Base-by-base conservation (phyloP, 2,113 vertebrate species). In the Rhinolophus sinicus region DNA sequence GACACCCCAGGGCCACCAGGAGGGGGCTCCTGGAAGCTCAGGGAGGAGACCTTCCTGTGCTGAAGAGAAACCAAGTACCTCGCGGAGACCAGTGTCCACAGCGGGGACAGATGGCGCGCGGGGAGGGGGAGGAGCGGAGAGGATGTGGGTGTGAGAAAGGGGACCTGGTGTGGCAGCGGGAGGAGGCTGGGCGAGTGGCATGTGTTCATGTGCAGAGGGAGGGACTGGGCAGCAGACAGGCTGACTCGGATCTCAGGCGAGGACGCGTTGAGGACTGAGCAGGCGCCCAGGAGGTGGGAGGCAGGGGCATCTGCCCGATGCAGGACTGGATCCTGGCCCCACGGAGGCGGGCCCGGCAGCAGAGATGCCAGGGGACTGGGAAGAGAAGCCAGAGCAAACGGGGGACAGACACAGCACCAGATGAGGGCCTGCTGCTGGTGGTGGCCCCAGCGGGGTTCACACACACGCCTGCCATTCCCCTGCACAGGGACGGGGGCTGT, bases 381-480 rank as follows among this genome's bases (percentile, higher is more conserved):
- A 18, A 19, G 56, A 72, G 35, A 47, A 33, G 24, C 58, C 6
- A 2, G 35, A 33, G 28, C 33, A 0, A 8, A 7, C 7, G 14
- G 8, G 22, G 50, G 6, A 21, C 35, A 21, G 62, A 11, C 5
- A 3, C 47, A 1, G 70, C 60, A 0, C 33, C 33, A 7, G 12
- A 56, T 6, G 7, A 22, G 28, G 47, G 40, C 33, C 62, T 3
- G 24, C 9, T 15, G 38, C 12, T 47, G n/a, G 52, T 5, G n/a
- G 52, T 3, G 16, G 15, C 40, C 0, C 58, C 16, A 1, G 2
- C 9, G 28, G 35, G n/a, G 30, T 6, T 5, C 8, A 26, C 22
- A 9, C 24, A 14, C 2, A 0, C 2, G 12, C 15, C 73, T 81
- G 58, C 93, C 12, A 0, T 11, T 33, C 18, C 21, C 67, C 35